Base-by-base conservation (phyloP, 2,113 vertebrate genomes). In the Elephas maximus region DNA sequence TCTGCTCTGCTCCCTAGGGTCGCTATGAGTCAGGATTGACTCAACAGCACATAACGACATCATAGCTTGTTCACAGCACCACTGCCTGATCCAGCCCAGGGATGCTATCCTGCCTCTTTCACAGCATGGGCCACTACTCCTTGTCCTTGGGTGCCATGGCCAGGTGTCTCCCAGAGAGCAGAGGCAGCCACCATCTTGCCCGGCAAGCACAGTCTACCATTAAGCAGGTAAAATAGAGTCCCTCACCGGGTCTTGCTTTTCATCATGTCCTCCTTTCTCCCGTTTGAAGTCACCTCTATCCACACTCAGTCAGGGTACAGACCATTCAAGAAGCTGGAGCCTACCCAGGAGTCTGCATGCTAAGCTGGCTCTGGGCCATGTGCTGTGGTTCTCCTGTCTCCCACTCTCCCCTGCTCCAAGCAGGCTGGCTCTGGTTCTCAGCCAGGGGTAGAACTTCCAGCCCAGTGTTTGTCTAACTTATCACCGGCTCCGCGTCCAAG, bases 281-380 rank as follows among this genome's bases (percentile, higher is more conserved):
- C 45, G 1, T 45, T 30, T 57, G 51, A 77, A 1, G 0, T 37
- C 24, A 7, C 93, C n/a, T 48, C 30, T 17, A 21, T 0, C 24
- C n/a, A 71, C 5, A 5, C 8, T 45, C 11, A 48, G 2, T 20
- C 62, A 3, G 15, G 77, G 44, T 15, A 33, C 8, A 69, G 45
- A 78, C 8, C 3, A 2, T 6, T 15, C 8, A 6, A 53, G 30
- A 91, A 23, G 37, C n/a, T 88, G 33, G 77, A 73, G 44, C 44
- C 4, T 18, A 37, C 41, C 26, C 44, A 6, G 41, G 20, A 73
- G 80, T 37, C 89, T 53, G 24, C 3, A 0, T 15, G 26, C 65
- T 1, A 0, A 0, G 9, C 83, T 14, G 67, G 37, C 81, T n/a
- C 44, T 41, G 41, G 62, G 81, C 23, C 3, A 2, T 0, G 0